Conservation (phyloP, 2,113 vertebrate genomes). For the Aphyosemion australe region DNA sequence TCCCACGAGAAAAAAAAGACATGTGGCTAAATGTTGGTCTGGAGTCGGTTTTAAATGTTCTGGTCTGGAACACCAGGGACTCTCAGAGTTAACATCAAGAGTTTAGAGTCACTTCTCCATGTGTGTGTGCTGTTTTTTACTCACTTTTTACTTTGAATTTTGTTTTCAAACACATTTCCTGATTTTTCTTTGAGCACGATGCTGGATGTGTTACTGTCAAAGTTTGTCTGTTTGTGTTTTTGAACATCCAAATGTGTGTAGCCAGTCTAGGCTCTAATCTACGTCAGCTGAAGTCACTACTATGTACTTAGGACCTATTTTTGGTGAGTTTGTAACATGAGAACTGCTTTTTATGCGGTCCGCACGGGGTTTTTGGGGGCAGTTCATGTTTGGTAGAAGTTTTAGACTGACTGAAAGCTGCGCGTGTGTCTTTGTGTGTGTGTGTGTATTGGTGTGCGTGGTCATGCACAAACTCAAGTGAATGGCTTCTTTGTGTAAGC, state of each 20-base stretch:
- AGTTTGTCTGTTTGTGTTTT: slow-evolving; percentile 17
- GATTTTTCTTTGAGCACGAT: slow-evolving; percentile 9
- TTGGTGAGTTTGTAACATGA: slow-evolving; percentile 68
- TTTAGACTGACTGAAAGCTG: slow-evolving; percentile 44
- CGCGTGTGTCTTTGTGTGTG: slow-evolving; percentile 2
- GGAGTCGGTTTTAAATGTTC: slow-evolving; percentile 37
- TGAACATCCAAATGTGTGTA: slow-evolving; percentile 27
- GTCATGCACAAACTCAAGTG: slow-evolving; percentile 30
- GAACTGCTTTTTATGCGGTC: slow-evolving; percentile 73
- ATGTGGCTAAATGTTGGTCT: slow-evolving; percentile 37
- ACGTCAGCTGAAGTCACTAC: slow-evolving; percentile 67
- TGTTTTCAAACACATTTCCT: not conserved
- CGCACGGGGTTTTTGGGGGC: slow-evolving; percentile 58
- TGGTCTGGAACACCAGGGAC: slow-evolving; percentile 33
- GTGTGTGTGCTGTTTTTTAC: not conserved
- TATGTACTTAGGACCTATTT: slow-evolving; percentile 76
- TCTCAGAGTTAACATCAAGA: slow-evolving; percentile 30
- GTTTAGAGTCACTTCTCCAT: slow-evolving; percentile 23
- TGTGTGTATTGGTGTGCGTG: not conserved
- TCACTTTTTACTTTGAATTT: slow-evolving; percentile 1
- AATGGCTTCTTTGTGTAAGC: slow-evolving; percentile 68
- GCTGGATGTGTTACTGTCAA: slow-evolving; percentile 28
- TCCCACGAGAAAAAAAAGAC: slow-evolving; percentile 53
- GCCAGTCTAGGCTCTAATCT: slow-evolving; percentile 63
- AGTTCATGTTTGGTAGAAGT: slow-evolving; percentile 67